phyloP scores from a whole-genome alignment of 2,113 vertebrate species.

The Manacus vitellinus region DNA sequence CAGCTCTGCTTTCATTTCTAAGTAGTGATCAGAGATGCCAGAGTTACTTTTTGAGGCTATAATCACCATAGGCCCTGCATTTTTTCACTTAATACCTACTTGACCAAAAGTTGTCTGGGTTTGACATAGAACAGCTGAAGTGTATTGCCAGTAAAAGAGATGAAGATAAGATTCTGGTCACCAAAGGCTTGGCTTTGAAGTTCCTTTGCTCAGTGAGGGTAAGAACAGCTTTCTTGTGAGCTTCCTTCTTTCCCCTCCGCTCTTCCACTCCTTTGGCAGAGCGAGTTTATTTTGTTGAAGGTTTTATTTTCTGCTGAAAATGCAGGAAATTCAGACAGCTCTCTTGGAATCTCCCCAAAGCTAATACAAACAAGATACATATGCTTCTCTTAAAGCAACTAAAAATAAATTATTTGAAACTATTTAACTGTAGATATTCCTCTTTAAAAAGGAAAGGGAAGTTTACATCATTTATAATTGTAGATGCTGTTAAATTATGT shows the following conservation, averaged over 20 bases:
- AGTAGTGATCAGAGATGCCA: background rate
- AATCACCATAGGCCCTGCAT: background rate
- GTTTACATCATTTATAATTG: constrained; percentile 45
- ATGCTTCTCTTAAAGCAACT: constrained; percentile 70
- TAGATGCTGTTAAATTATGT: constrained; percentile 3
- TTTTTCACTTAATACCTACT: background rate
- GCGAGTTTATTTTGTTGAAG: constrained; percentile 63
- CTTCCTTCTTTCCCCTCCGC: background rate
- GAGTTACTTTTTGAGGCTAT: background rate
- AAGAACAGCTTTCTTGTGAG: background rate
- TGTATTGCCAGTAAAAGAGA: constrained; percentile 26
- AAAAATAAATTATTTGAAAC: constrained; percentile 75
- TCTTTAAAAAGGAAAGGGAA: constrained; percentile 61
- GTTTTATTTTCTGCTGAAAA: constrained; percentile 81
- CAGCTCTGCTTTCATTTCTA: background rate
- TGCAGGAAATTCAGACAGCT: constrained; percentile 76
- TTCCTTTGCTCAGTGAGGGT: background rate
- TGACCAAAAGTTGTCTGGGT: constrained; percentile 12
- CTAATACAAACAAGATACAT: constrained; percentile 78
- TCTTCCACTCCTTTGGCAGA: constrained; percentile 37
- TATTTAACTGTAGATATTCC: constrained; percentile 68
- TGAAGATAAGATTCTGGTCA: constrained; percentile 44
- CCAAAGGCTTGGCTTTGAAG: constrained; percentile 39
- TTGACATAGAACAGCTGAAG: constrained; percentile 1
- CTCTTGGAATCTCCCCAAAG: constrained; percentile 76